Percentiles rank a stretch among this genome's conserved stretches.
Evolutionary conservation across 2,797 vertebrate species (phyloP).

Genomic region (Syncerus caffer): DNA sequence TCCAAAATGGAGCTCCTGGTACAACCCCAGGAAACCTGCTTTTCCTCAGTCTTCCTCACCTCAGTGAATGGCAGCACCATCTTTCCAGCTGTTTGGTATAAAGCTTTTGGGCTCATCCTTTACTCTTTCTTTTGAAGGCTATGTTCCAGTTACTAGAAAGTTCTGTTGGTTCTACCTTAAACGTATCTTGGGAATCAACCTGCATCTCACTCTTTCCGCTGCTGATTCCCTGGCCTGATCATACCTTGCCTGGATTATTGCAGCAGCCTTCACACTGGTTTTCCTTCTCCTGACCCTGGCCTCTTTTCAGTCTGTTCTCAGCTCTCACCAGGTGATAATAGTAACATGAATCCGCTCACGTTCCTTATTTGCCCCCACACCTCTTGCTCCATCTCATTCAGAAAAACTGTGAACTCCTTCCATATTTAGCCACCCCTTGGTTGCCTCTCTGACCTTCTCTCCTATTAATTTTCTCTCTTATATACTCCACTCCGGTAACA

Average conservation of each 20-base stretch:
- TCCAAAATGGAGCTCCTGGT: background rate
- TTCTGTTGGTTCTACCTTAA: background rate
- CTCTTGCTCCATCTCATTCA: background rate
- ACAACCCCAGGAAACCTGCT: background rate
- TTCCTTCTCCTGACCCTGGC: background rate
- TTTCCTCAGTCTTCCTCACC: background rate
- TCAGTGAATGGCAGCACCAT: background rate
- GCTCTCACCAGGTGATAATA: background rate
- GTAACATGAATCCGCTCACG: accelerated
- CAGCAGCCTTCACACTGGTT: background rate
- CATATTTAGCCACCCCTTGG: background rate
- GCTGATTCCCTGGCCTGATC: accelerated
- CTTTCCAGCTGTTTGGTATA: background rate
- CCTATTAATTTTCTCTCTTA: background rate
- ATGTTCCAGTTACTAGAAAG: background rate
- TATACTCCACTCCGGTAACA: no score
- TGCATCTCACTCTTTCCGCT: background rate
- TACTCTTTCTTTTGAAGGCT: background rate
- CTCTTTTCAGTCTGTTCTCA: background rate
- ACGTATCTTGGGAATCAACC: background rate
- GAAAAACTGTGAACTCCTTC: background rate
- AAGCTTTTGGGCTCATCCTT: background rate
- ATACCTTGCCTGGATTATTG: background rate
- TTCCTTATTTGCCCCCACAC: background rate
- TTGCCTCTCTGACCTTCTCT: background rate